Evolutionary conservation across 2,888 invertebrate species (phyloP).

Genomic region (Ophraella communa): DNA sequence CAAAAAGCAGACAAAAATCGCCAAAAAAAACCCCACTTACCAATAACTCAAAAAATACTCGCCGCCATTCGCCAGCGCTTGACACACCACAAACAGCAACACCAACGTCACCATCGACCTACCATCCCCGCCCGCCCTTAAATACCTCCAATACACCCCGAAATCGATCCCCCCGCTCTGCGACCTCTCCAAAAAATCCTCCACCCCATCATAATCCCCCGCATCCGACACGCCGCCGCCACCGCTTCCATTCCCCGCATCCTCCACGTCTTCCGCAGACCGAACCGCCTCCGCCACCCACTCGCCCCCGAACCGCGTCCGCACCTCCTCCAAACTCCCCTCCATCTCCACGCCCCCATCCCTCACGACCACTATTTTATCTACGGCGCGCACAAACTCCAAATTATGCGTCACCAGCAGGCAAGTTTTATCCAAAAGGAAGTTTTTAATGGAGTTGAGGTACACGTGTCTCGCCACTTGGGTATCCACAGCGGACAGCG

Average conservation of each 20-base stretch:
- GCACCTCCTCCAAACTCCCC: too few species aligned
- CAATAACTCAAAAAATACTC: slow-evolving; percentile 77
- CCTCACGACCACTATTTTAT: slow-evolving; percentile 57
- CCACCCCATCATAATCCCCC: slow-evolving; percentile 60
- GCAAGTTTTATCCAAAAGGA: slow-evolving; percentile 66
- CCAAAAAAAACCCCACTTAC: too few species aligned
- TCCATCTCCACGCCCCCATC: slow-evolving; percentile 61
- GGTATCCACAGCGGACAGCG: slow-evolving; percentile 81
- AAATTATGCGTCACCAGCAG: slow-evolving; percentile 76
- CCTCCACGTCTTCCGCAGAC: slow-evolving; percentile 50
- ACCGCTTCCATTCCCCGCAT: too few species aligned
- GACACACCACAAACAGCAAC: slow-evolving; percentile 64
- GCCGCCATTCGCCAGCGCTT: slow-evolving; percentile 67
- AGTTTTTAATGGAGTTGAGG: slow-evolving; percentile 72
- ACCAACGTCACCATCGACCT: slow-evolving; percentile 59
- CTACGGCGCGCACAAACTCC: slow-evolving; percentile 62
- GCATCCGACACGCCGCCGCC: slow-evolving; percentile 60
- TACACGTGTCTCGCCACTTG: slow-evolving; percentile 77
- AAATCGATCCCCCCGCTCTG: slow-evolving; percentile 49
- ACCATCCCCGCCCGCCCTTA: slow-evolving; percentile 63
- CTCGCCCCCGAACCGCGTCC: too few species aligned
- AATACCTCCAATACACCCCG: slow-evolving; percentile 60
- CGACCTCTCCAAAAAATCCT: slow-evolving; percentile 50
- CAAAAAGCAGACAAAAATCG: too few species aligned
- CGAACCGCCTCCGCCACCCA: too few species aligned